phyloP scores from a whole-genome alignment of 2,797 vertebrate genomes.

The Orestias chungarensis region DNA sequence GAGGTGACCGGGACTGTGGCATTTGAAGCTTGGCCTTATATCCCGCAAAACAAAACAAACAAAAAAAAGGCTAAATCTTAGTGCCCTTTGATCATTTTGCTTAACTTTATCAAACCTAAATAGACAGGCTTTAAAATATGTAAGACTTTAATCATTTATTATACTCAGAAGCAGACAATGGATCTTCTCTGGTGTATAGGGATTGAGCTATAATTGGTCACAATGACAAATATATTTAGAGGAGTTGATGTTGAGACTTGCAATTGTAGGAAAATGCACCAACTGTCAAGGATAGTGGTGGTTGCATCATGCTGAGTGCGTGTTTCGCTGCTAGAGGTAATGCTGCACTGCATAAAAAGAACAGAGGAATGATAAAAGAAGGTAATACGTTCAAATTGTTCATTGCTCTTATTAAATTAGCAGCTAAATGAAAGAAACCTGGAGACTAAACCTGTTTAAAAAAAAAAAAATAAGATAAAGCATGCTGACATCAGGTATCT shows the following conservation, averaged over 20 bases:
- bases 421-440: background rate
- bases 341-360: background rate
- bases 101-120: background rate
- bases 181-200: background rate
- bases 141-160: background rate
- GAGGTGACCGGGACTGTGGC: conserved; percentile 24
- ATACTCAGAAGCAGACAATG: background rate
- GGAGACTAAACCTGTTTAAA: background rate
- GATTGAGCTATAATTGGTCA: background rate
- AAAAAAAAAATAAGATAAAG: background rate
- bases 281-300: background rate
- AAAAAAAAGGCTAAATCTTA: background rate
- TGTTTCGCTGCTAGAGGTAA: background rate
- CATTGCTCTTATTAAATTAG: background rate
- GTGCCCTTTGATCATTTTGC: background rate
- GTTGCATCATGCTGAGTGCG: background rate
- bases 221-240: background rate
- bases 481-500: background rate
- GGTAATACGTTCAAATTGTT: background rate
- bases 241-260: background rate
- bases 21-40: conserved; percentile 21
- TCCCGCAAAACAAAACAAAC: background rate
- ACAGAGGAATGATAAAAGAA: background rate
- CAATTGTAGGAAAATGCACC: no score
- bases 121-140: background rate